phyloP scores from a whole-genome alignment of 2,888 invertebrate genomes.

The Ophraella communa region DNA sequence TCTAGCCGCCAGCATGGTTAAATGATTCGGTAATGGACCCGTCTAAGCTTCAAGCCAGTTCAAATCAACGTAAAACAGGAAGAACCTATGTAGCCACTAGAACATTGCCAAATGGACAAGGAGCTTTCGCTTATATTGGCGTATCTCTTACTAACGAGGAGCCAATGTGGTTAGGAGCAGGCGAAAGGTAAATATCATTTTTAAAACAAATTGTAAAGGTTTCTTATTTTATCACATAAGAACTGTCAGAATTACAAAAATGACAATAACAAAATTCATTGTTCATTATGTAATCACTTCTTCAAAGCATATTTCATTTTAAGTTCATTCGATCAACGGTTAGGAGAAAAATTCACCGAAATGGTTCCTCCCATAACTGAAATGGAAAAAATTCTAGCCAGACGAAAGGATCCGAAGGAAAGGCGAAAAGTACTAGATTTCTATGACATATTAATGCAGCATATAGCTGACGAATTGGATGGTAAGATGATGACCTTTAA shows the following conservation, averaged over 20 bases:
- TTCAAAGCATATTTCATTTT: too few species aligned
- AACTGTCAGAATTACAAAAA: not conserved
- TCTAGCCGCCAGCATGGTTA: conserved; percentile 52
- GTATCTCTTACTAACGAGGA: conserved; percentile 57
- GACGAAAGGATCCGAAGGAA: conserved; percentile 54
- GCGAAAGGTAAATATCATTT: conserved; percentile 29
- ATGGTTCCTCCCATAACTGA: conserved; percentile 49
- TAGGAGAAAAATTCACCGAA: conserved; percentile 50
- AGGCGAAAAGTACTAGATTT: conserved; percentile 56
- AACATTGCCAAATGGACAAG: conserved; percentile 58
- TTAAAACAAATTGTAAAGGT: not conserved
- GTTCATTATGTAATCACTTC: too few species aligned
- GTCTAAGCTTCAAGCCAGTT: conserved; percentile 26
- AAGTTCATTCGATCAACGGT: conserved; percentile 46
- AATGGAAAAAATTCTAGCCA: conserved; percentile 56
- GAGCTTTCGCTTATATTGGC: conserved; percentile 61
- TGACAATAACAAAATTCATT: too few species aligned
- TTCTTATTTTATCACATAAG: not conserved
- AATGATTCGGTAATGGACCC: conserved; percentile 46
- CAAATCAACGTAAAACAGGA: conserved; percentile 49
- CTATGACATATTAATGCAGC: conserved; percentile 57
- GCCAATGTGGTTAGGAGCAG: conserved; percentile 54
- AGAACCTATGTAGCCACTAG: conserved; percentile 61
- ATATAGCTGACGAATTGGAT: conserved; percentile 59
- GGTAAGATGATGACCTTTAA: too few species aligned